phyloP scores from a whole-genome alignment of 2,888 invertebrate species.

The Drosophila fungiperda region DNA sequence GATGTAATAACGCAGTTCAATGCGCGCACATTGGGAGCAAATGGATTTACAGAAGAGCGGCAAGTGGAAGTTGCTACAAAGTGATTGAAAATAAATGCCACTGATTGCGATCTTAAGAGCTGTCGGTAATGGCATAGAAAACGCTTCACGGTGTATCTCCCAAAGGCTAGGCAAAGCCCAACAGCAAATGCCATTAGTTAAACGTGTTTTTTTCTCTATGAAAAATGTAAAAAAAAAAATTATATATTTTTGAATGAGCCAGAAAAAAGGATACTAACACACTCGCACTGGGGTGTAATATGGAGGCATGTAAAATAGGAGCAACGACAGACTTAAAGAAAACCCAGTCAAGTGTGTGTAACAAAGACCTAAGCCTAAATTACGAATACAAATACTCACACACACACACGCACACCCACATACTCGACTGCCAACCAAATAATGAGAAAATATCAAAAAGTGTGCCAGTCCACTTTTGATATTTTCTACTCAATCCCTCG shows the following conservation, averaged over 20 bases:
- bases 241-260: slow-evolving; percentile 28
- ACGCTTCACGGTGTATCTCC: slow-evolving; percentile 20
- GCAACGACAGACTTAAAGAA: slow-evolving; percentile 58
- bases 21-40: slow-evolving; percentile 43
- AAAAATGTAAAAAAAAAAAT: slow-evolving; percentile 20
- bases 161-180: slow-evolving; percentile 21
- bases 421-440: slow-evolving; percentile 55
- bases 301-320: slow-evolving; percentile 54
- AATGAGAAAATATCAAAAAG: slow-evolving; percentile 77
- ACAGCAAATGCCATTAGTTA: slow-evolving; percentile 61
- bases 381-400: slow-evolving; percentile 45
- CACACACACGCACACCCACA: slow-evolving; percentile 24
- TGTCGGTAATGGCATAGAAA: slow-evolving; percentile 61
- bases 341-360: slow-evolving; percentile 77
- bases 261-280: slow-evolving; percentile 51
- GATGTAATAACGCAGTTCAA: slow-evolving; percentile 82
- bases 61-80: slow-evolving; percentile 16
- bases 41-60: not conserved
- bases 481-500: slow-evolving; percentile 46
- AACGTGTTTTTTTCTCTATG: slow-evolving; percentile 15
- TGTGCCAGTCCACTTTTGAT: slow-evolving; percentile 61
- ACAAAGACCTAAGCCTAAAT: slow-evolving; percentile 77
- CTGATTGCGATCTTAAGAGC: slow-evolving; percentile 76
- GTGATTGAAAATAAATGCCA: slow-evolving; percentile 69
- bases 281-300: slow-evolving; percentile 2